Evolutionary conservation across 2,113 vertebrate species (phyloP).

Genomic region (Octodon degus): DNA sequence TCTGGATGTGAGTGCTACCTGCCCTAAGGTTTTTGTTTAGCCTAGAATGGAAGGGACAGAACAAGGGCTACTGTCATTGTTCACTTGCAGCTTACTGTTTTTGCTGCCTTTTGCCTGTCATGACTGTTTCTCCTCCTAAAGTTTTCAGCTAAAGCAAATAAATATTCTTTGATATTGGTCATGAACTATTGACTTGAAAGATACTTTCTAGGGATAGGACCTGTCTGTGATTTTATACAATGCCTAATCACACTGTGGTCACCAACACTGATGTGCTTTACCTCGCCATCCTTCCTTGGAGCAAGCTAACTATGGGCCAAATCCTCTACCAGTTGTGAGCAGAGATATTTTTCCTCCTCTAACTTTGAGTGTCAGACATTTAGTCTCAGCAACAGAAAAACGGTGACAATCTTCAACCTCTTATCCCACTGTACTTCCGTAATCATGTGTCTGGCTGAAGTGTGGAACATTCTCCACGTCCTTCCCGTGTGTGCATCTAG

Average conservation of each 20-base stretch:
- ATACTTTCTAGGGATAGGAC: background rate
- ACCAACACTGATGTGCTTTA: background rate
- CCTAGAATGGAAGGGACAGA: background rate
- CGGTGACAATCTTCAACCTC: background rate
- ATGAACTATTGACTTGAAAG: conserved; percentile 21
- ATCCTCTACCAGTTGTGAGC: background rate
- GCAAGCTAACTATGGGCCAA: background rate
- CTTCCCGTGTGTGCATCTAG: background rate
- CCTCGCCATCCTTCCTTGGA: background rate
- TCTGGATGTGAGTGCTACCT: background rate
- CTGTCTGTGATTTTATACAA: background rate
- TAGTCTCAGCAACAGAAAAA: background rate
- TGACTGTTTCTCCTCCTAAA: background rate
- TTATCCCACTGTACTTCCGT: background rate
- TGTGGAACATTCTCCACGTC: background rate
- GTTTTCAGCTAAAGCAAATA: conserved; percentile 27
- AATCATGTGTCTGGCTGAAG: background rate
- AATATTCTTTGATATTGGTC: background rate
- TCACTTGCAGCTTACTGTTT: background rate
- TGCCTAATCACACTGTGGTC: background rate
- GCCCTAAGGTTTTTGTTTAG: background rate
- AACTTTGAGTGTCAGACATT: background rate
- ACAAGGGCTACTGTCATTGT: background rate
- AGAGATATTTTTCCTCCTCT: background rate
- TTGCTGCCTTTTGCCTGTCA: background rate